These are phyloP conservation scores for Ammospiza caudacuta DNA, from an alignment of 2,113 vertebrate genomes.

Conservation along the genomic window DNA sequence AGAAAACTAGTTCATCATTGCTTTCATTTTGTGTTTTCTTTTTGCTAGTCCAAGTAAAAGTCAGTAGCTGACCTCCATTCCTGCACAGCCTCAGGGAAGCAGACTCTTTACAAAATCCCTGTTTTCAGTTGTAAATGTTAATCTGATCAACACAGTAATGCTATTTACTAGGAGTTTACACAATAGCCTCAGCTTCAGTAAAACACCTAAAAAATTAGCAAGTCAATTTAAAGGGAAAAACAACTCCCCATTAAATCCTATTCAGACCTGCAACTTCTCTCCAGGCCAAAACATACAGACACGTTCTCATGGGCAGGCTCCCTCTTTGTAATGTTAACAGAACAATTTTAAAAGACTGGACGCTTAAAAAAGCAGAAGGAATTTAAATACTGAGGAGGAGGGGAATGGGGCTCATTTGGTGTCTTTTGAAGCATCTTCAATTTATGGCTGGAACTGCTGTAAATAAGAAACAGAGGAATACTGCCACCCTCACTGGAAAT, in stretches of 20 bases:
- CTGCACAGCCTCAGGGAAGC: conserved; percentile 48
- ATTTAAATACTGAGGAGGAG: neutral
- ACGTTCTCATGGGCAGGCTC: neutral
- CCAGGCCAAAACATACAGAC: conserved; percentile 67
- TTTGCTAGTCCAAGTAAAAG: neutral
- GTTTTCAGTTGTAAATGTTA: conserved; percentile 74
- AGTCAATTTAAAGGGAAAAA: conserved; percentile 65
- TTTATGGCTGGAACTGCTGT: neutral
- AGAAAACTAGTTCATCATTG: neutral
- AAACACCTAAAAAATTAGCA: conserved; percentile 71
- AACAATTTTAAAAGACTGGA: neutral
- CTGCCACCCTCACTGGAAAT: neutral
- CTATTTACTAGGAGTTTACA: conserved; percentile 47
- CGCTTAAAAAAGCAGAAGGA: neutral
- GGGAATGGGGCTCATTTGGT: neutral
- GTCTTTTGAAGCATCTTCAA: neutral
- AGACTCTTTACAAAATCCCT: conserved; percentile 23
- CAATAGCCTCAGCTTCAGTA: conserved; percentile 29
- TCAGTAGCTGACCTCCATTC: neutral
- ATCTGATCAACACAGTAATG: conserved; percentile 53
- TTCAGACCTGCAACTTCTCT: conserved; percentile 48
- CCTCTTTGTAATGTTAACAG: conserved; percentile 48
- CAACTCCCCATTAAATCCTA: conserved; percentile 45
- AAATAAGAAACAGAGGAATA: neutral
- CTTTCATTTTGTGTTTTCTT: neutral